Evolutionary conservation across 2,113 vertebrate species (phyloP).

Genomic region (Solenodon paradoxus): DNA sequence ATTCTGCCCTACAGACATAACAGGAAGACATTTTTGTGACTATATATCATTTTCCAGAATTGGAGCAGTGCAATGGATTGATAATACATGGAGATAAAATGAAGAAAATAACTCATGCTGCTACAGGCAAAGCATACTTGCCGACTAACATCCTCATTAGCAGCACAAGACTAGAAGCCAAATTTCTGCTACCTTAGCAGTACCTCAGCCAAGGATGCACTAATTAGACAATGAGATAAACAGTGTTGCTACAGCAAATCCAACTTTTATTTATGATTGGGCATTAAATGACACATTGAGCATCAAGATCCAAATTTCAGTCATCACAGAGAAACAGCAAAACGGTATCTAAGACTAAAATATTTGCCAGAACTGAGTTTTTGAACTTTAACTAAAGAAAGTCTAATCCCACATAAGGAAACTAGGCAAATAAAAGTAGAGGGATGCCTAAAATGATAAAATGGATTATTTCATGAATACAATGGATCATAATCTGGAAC

Average conservation of each 20-base stretch:
- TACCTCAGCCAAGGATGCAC: neutral
- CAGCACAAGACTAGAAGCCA: conserved; percentile 32
- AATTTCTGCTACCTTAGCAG: conserved; percentile 8
- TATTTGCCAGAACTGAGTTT: neutral
- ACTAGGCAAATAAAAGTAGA: neutral
- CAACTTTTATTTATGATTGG: conserved; percentile 2
- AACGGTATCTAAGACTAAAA: neutral
- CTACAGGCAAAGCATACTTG: conserved; percentile 53
- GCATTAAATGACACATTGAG: neutral
- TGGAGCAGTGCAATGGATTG: conserved; percentile 10
- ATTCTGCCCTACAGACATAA: conserved; percentile 3
- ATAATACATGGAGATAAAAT: conserved; percentile 28
- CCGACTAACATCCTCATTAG: conserved; percentile 52
- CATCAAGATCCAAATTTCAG: neutral
- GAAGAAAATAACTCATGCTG: conserved; percentile 23
- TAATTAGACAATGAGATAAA: conserved; percentile 60
- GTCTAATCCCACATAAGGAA: neutral
- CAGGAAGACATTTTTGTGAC: neutral
- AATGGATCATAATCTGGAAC: neutral
- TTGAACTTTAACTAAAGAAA: neutral
- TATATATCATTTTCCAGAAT: conserved; percentile 24
- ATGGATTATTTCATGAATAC: neutral
- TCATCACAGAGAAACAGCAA: neutral
- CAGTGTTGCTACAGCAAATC: neutral
- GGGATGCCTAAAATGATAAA: neutral